A percentile compares a stretch with the other conserved stretches of the same genome.
Conservation (phyloP, 1,140 invertebrate genomes). For the Cyclargus thomasi region DNA sequence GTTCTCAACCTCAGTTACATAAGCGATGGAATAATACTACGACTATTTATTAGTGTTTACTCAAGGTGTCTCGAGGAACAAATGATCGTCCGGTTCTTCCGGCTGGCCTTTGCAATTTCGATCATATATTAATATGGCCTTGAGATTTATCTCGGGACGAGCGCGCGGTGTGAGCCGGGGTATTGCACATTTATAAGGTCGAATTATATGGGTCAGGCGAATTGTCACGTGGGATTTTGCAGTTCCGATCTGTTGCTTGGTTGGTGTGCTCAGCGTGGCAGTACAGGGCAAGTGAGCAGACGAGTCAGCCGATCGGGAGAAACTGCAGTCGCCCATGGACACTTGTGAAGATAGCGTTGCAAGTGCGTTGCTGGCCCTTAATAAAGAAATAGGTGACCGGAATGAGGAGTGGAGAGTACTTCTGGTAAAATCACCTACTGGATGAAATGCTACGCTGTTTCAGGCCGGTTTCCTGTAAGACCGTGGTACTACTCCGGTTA, state of each 20-base stretch:
- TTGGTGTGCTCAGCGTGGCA: neutral
- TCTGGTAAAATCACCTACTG: no score
- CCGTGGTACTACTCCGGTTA: no score
- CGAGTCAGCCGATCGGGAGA: no score
- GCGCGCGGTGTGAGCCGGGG: neutral
- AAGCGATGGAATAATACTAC: neutral
- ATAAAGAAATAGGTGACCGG: no score
- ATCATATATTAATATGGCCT: constrained; percentile 32
- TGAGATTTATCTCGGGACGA: constrained; percentile 24
- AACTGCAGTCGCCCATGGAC: no score
- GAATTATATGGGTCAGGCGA: constrained; percentile 29
- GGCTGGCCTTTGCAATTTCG: constrained; percentile 31
- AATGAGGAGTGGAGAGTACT: no score
- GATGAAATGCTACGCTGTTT: no score
- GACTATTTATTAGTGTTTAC: constrained; percentile 12
- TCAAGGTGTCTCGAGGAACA: constrained; percentile 2
- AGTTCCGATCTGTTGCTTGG: neutral
- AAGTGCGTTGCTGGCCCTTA: neutral
- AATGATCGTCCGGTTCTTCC: constrained; percentile 20
- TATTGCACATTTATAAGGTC: constrained; percentile 22
- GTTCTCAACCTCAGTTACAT: neutral
- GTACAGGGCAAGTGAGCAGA: neutral
- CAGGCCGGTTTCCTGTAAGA: no score
- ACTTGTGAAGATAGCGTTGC: no score
- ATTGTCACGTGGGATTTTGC: constrained; percentile 17